Conservation (phyloP, 2,797 vertebrate species). For the Lycodopsis pacificus region DNA sequence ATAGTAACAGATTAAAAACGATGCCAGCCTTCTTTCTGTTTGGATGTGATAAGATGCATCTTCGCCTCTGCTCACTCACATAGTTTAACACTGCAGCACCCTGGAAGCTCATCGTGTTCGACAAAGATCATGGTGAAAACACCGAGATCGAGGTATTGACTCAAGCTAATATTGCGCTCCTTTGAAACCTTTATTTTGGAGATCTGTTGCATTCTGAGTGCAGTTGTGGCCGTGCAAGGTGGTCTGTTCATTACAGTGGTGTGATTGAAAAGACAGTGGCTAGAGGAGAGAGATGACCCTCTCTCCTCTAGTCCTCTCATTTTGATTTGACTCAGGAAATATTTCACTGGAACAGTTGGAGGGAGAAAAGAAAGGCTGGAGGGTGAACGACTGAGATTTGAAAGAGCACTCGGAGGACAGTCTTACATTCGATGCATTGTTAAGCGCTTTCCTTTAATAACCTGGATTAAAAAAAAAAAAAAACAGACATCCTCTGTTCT, state of each 20-base stretch:
- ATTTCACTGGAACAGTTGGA: conserved; percentile 34
- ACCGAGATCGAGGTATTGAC: conserved; percentile 43
- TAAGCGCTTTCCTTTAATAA: conserved; percentile 8
- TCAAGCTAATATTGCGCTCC: conserved; percentile 40
- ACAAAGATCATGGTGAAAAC: conserved; percentile 51
- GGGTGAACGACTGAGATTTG: conserved; percentile 1
- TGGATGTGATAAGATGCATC: conserved; percentile 51
- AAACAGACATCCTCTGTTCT: conserved; percentile 6
- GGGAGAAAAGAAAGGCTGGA: conserved; percentile 11
- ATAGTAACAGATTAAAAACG: conserved; percentile 49
- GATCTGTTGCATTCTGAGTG: conserved; percentile 19
- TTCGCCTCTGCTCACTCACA: conserved; percentile 46
- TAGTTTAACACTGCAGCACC: conserved; percentile 37
- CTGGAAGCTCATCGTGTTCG: conserved; percentile 32
- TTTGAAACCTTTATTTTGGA: conserved; percentile 42
- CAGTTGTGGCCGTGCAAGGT: conserved; percentile 53
- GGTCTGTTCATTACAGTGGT: conserved; percentile 67
- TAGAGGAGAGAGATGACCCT: conserved; percentile 62
- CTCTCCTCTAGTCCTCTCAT: conserved; percentile 30
- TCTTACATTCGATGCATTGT: conserved; percentile 36
- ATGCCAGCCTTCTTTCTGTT: conserved; percentile 60
- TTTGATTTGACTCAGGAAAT: conserved; percentile 52
- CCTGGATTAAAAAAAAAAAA: background rate
- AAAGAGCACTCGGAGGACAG: conserved; percentile 36
- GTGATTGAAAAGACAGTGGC: conserved; percentile 67